Conservation (phyloP, 2,113 vertebrate species). For the Coptodon rendalli region DNA sequence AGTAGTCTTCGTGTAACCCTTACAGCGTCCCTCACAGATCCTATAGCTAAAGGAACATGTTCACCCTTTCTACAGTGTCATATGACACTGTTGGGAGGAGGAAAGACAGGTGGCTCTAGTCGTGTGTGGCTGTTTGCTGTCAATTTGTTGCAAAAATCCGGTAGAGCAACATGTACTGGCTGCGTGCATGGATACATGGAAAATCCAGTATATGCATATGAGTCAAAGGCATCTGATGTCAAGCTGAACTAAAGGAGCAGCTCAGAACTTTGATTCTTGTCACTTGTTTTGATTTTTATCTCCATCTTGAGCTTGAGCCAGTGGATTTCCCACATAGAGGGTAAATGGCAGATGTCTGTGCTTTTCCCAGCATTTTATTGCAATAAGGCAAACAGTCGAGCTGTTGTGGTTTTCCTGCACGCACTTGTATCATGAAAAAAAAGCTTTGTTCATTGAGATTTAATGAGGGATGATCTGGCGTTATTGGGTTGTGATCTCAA, state of each 20-base stretch:
- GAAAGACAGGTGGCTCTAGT: neutral
- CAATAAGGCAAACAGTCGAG: neutral
- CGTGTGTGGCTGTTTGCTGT: neutral
- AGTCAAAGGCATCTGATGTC: neutral
- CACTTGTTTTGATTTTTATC: neutral
- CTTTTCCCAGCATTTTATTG: neutral
- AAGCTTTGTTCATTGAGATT: neutral
- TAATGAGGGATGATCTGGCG: neutral
- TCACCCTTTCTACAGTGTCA: neutral
- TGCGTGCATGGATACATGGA: neutral
- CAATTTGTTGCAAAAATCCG: accelerated
- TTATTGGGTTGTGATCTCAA: neutral
- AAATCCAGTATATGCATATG: neutral
- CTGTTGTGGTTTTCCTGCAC: neutral
- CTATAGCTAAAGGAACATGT: neutral
- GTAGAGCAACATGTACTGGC: neutral
- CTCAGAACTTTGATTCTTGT: neutral
- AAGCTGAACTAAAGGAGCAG: neutral
- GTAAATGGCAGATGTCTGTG: neutral
- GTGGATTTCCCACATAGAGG: accelerated
- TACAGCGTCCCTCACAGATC: neutral
- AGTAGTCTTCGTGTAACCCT: neutral
- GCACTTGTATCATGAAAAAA: neutral
- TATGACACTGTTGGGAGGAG: neutral
- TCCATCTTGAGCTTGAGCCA: neutral